Base-by-base conservation (phyloP, 2,113 vertebrate genomes). In the Caretta caretta region DNA sequence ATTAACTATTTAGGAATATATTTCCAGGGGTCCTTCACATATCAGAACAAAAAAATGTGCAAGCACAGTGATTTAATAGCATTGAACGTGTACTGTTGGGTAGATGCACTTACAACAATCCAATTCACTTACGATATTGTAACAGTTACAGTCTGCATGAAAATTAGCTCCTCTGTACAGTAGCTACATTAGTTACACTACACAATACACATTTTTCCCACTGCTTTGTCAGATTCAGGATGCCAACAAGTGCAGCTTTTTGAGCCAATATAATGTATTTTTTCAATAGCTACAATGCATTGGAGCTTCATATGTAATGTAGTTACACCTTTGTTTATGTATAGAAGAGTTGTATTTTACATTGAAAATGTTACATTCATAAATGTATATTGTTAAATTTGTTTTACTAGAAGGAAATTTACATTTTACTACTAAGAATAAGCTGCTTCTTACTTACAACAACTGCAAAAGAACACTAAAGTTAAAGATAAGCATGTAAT, bases 121-220 rank as follows among this genome's bases (percentile, higher is more conserved):
- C 85, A 20, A 0, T 11, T 59, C 1, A 0, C 31, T 19, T 5
- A 10, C 76, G 1, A 0, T 0, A 72, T 87, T 22, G 53, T 0
- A 75, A 65, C 17, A 7, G 27, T 2, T 85, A 19, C 53, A 0
- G 6, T 1, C 0, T 4, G 29, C 84, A 87, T 76, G 17, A 90
- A 42, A 93, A 54, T 82, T 14, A 17, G 65, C 51, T 79, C 57
- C 49, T 72, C 35, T 72, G 6, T 75, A 8, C 49, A 50, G 81
- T 5, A 51, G 51, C 57, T 88, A 91, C 80, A 72, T 90, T 83
- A 75, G 13, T 5, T 51, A 53, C 93, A 90, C 48, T 78, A 10
- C 19, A 56, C 84, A 85, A 12, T 38, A 85, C 81, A 79, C 82
- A 22, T 25, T 91, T 62, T 10, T 57, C 38, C 46, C 84, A 80